Percentiles rank a stretch among this genome's conserved stretches.
These are phyloP conservation scores for Novumbra hubbsi DNA, from an alignment of 2,797 vertebrate species.

Conservation along the genomic window DNA sequence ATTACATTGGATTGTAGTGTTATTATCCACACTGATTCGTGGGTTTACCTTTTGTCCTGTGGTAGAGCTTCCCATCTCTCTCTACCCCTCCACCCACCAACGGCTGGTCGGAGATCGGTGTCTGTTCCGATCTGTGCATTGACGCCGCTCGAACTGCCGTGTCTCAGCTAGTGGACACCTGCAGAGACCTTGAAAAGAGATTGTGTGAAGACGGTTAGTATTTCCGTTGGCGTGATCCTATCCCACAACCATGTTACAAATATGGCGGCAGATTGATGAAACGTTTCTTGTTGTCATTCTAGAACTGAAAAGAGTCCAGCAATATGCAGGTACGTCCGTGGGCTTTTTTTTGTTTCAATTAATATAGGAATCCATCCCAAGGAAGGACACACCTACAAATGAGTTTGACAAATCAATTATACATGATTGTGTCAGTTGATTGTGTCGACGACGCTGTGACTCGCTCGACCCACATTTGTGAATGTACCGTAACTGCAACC, in stretches of 20 bases:
- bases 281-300: constrained; percentile 2
- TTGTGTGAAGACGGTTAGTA: constrained; percentile 50
- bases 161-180: constrained; percentile 38
- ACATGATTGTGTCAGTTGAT: neutral
- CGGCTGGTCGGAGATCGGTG: constrained; percentile 51
- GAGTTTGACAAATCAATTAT: too few species aligned
- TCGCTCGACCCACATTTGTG: neutral
- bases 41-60: neutral
- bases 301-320: constrained; percentile 25
- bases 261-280: neutral
- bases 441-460: neutral
- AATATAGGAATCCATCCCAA: neutral
- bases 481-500: neutral
- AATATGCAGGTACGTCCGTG: constrained; percentile 33
- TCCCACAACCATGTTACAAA: neutral
- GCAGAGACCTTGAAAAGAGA: constrained; percentile 29
- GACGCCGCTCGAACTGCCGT: constrained; percentile 35
- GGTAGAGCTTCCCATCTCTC: constrained; percentile 46
- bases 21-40: too few species aligned
- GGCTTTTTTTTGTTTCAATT: neutral
- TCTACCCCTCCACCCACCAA: constrained; percentile 30
- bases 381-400: too few species aligned
- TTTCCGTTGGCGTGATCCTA: neutral
- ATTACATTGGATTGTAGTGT: too few species aligned
- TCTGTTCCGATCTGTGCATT: constrained; percentile 29